A percentile compares a stretch with the other conserved stretches of the same genome.
phyloP scores from a whole-genome alignment of 1,140 invertebrate genomes.

The Hyposmocoma kahamanoa region DNA sequence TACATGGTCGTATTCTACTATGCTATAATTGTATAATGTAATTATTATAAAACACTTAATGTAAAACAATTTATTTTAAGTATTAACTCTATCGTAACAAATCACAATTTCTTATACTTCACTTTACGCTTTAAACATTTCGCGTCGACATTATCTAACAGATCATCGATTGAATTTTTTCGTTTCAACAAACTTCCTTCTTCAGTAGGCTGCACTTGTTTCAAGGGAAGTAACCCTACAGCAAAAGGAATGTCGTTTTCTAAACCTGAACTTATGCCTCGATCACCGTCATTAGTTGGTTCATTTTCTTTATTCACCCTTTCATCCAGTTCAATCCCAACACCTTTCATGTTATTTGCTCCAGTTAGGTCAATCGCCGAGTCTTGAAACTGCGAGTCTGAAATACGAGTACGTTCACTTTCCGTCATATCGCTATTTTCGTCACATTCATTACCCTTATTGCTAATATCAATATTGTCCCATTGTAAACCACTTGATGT shows the following conservation, averaged over 20 bases:
- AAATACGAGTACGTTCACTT: slow-evolving; percentile 10
- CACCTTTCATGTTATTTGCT: slow-evolving; percentile 20
- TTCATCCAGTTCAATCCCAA: slow-evolving; percentile 15
- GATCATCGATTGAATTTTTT: slow-evolving; percentile 34
- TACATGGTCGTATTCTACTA: too few species aligned
- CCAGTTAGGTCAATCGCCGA: slow-evolving; percentile 27
- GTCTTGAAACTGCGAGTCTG: slow-evolving; percentile 14
- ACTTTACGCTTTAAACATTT: slow-evolving; percentile 61
- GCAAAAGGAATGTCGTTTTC: slow-evolving; percentile 57
- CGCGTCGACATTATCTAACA: slow-evolving; percentile 39
- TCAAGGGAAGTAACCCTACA: slow-evolving; percentile 52
- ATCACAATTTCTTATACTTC: slow-evolving; percentile 52
- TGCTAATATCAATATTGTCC: slow-evolving; percentile 28
- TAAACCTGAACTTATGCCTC: slow-evolving; percentile 18
- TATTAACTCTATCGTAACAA: too few species aligned
- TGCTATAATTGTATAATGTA: too few species aligned
- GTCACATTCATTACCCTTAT: slow-evolving; percentile 11
- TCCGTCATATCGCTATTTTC: slow-evolving; percentile 8
- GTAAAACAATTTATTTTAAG: too few species aligned
- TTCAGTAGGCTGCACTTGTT: slow-evolving; percentile 33
- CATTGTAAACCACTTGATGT: slow-evolving; percentile 30
- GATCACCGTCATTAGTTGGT: slow-evolving; percentile 10
- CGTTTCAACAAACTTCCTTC: slow-evolving; percentile 39
- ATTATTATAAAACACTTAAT: too few species aligned
- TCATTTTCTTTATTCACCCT: slow-evolving; percentile 24